Conservation (phyloP, 2,888 invertebrate species). For the Lycophotia porphyrea region DNA sequence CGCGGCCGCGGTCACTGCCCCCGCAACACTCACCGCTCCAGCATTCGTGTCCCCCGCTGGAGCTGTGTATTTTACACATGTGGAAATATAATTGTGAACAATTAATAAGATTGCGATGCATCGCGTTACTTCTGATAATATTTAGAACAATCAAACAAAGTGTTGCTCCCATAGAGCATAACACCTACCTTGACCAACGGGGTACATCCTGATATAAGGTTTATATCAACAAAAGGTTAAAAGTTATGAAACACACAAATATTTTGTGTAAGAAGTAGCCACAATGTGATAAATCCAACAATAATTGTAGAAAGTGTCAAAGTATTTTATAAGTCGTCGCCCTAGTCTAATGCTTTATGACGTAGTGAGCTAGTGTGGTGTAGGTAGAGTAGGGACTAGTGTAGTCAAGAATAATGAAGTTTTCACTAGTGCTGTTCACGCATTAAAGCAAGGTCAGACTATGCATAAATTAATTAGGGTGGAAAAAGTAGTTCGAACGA, state of each 20-base stretch:
- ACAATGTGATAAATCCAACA: conserved; percentile 76
- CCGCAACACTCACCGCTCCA: conserved; percentile 84
- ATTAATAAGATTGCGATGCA: conserved; percentile 31
- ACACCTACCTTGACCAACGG: conserved; percentile 88
- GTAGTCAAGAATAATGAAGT: neutral
- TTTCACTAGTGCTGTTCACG: conserved; percentile 21
- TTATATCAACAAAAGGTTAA: conserved; percentile 78
- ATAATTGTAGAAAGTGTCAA: conserved; percentile 67
- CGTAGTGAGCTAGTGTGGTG: conserved; percentile 56
- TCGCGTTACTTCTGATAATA: conserved; percentile 69
- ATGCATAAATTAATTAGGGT: neutral
- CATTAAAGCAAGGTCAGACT: conserved; percentile 18
- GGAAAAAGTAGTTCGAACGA: neutral
- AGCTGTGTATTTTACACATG: conserved; percentile 73
- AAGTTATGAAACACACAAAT: conserved; percentile 65
- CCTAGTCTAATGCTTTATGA: conserved; percentile 66
- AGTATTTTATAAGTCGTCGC: conserved; percentile 66
- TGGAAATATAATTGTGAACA: conserved; percentile 25
- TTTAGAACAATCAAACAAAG: conserved; percentile 88
- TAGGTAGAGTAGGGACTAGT: conserved; percentile 29
- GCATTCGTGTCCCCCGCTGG: conserved; percentile 89
- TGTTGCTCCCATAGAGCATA: conserved; percentile 73
- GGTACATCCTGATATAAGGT: conserved; percentile 83
- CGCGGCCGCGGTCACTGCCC: conserved; percentile 91
- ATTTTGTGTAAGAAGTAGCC: conserved; percentile 66